phyloP scores from a whole-genome alignment of 2,797 vertebrate species.

The Pelochelys cantorii region DNA sequence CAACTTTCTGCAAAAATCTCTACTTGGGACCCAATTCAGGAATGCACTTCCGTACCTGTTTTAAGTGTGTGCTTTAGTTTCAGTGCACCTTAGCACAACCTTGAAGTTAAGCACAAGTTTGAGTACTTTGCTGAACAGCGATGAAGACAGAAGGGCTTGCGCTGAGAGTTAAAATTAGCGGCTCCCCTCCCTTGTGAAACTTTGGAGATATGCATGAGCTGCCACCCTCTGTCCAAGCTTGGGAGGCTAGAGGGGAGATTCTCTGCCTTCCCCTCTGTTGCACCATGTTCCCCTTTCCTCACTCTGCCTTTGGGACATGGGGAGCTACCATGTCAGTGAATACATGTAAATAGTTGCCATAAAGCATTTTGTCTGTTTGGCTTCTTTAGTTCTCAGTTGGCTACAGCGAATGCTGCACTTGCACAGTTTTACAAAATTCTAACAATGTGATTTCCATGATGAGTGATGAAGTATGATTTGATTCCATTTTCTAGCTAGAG shows the following conservation, averaged over 20 bases:
- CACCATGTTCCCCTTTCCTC: neutral
- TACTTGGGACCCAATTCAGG: neutral
- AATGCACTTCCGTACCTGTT: neutral
- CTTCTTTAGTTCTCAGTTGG: neutral
- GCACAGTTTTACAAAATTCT: neutral
- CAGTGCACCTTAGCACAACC: neutral
- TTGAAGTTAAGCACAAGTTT: neutral
- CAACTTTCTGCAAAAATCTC: neutral
- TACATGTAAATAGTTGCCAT: neutral
- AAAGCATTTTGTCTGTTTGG: neutral
- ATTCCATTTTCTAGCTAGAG: neutral
- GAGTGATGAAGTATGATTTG: neutral
- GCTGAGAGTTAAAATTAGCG: neutral
- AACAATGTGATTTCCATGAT: neutral
- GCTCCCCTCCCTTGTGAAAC: neutral
- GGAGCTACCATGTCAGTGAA: neutral
- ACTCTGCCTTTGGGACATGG: neutral
- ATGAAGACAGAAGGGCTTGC: neutral
- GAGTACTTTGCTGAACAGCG: neutral
- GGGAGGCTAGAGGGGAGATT: neutral
- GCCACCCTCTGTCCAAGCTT: neutral
- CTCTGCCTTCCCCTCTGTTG: neutral
- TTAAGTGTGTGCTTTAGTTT: neutral
- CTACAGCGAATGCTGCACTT: neutral
- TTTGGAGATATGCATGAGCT: neutral